Evolutionary conservation across 1,140 invertebrate species (phyloP).

Genomic region (Galendromus occidentalis): DNA sequence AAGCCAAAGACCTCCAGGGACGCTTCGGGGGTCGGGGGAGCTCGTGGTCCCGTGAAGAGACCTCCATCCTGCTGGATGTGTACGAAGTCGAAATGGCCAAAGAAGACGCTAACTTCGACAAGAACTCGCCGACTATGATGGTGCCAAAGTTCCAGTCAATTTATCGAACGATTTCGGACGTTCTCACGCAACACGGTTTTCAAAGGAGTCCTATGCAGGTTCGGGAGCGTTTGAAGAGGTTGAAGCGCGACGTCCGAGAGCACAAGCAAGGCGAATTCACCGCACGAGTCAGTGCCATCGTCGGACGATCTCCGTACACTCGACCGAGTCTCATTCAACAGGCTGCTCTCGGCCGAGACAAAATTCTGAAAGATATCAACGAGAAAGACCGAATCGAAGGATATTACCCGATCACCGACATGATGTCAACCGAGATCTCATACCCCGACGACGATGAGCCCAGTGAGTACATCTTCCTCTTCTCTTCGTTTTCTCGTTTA

Average conservation of each 20-base stretch:
- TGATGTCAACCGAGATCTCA: slow-evolving; percentile 3
- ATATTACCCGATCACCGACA: slow-evolving; percentile 2
- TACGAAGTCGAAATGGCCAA: slow-evolving; percentile 11
- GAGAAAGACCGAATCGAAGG: slow-evolving; percentile 7
- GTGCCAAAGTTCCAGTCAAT: slow-evolving; percentile 7
- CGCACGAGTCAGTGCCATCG: slow-evolving; percentile 1
- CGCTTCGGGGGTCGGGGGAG: slow-evolving; percentile 2
- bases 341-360: background rate
- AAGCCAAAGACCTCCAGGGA: slow-evolving; percentile 8
- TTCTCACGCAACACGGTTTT: background rate
- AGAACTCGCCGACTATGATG: slow-evolving; percentile 1
- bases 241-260: background rate
- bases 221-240: background rate
- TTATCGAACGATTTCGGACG: background rate
- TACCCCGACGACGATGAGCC: slow-evolving; percentile 7
- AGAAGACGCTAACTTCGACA: slow-evolving; percentile 8
- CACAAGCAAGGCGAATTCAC: slow-evolving; percentile 9
- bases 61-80: background rate
- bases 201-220: slow-evolving; percentile 5
- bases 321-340: slow-evolving; percentile 9
- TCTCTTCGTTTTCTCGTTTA: no score
- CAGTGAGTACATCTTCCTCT: background rate
- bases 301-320: background rate
- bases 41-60: slow-evolving; percentile 8
- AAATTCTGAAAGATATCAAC: background rate